A percentile compares a stretch with the other conserved stretches of the same genome.
phyloP scores from a whole-genome alignment of 1,140 invertebrate genomes.

The Manduca sexta region DNA sequence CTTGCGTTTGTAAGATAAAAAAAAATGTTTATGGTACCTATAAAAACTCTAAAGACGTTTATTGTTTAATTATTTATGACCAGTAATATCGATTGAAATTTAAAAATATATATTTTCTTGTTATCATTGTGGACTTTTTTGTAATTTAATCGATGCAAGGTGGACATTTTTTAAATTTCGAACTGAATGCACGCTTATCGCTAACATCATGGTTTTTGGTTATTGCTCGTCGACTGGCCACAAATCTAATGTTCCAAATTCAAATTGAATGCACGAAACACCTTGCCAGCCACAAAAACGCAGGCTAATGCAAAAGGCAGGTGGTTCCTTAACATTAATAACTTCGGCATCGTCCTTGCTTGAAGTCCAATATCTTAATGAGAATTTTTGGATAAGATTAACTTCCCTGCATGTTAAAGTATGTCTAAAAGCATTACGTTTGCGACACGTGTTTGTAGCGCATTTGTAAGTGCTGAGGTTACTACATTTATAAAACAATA shows the following conservation, averaged over 20 bases:
- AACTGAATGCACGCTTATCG: neutral
- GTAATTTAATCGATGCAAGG: neutral
- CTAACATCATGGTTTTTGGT: no score
- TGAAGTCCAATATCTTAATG: no score
- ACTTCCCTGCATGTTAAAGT: no score
- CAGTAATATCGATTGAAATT: neutral
- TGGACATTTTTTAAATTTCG: slow-evolving; percentile 1
- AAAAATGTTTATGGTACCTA: no score
- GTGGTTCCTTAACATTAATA: slow-evolving; percentile 7
- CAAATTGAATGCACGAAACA: slow-evolving; percentile 20
- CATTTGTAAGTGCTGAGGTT: no score
- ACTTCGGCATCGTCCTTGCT: no score
- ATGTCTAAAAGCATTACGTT: no score
- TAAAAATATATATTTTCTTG: neutral
- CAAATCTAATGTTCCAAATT: slow-evolving; percentile 26
- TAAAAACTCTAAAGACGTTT: no score
- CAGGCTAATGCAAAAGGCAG: slow-evolving; percentile 28
- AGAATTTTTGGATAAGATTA: no score
- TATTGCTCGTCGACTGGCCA: slow-evolving; percentile 1
- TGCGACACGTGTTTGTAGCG: no score
- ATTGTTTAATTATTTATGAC: slow-evolving; percentile 2
- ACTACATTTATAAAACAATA: no score
- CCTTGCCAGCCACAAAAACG: slow-evolving; percentile 29
- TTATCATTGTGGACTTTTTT: neutral
- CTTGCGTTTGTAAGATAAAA: no score